Base-by-base conservation (phyloP, 2,113 vertebrate genomes). In the Rhegmatorhina hoffmannsi region DNA sequence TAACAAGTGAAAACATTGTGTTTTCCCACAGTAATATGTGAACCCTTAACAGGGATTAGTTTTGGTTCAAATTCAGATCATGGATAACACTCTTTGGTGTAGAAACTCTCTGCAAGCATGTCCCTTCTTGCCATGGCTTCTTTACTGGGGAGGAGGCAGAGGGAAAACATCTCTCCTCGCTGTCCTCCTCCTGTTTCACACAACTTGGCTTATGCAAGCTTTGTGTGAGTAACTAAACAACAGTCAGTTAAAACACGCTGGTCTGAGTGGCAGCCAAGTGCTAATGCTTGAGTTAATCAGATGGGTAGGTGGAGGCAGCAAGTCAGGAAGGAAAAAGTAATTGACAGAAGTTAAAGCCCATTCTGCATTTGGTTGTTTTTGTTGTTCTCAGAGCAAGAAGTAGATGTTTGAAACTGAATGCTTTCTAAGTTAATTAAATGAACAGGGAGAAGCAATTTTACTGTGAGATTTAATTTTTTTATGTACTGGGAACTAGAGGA, bases 361-460 rank as follows among this genome's bases (percentile, higher is more conserved):
- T 68, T 89, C 11, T 50, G 44, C 0, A 0, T 90, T 84, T 13
- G 14, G 17, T 76, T 84, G 70, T 1, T 90, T 69, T 80, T 81
- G 85, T 93, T 92, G 58, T 80, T 91, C 13, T 96, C 12, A 0
- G 66, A 81, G 82, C 70, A 64, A 81, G 59, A 87, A 34, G 49
- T 83, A 83, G 83, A 49, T 12, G 3, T 80, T 50, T 36, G 23
- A 77, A 67, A 62, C 47, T 25, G 95, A 92, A 92, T 94, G 59
- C 38, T 82, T 92, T 96, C 83, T 96, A 84, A 85, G 96, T 95
- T 92, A 96, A 95, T 95, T 94, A 96, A 88, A 74, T 76, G 36
- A 87, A 79, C 19, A 55, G 75, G 87, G 79, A 81, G 77, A 83
- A 78, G 31, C 67, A 80, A 56, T 62, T 87, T 78, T 84, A 63